Percentiles rank a stretch among this genome's conserved stretches.
Conservation (phyloP, 2,888 invertebrate genomes). For the Campoplex capitator region DNA sequence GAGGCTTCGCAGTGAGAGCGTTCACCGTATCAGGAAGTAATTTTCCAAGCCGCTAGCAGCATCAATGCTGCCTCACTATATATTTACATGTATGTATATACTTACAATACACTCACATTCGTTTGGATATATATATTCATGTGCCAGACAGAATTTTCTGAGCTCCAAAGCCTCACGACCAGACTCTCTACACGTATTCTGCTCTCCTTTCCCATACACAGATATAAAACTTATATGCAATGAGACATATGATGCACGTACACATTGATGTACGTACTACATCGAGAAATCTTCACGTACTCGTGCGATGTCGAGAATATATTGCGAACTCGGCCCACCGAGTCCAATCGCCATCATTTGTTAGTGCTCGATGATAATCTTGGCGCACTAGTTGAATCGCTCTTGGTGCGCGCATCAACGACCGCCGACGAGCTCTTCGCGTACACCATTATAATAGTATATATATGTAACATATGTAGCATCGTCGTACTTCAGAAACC, state of each 20-base stretch:
- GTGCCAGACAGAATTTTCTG: conserved; percentile 69
- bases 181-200: conserved; percentile 13
- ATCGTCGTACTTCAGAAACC: neutral
- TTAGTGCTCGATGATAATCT: conserved; percentile 71
- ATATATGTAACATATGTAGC: conserved; percentile 10
- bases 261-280: neutral
- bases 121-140: conserved; percentile 16
- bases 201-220: neutral
- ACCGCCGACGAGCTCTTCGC: conserved; percentile 53
- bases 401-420: conserved; percentile 61
- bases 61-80: conserved; percentile 41
- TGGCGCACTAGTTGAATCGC: conserved; percentile 63
- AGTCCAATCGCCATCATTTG: conserved; percentile 64
- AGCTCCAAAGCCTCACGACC: conserved; percentile 56
- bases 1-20: conserved; percentile 61
- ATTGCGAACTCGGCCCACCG: conserved; percentile 48
- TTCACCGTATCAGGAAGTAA: conserved; percentile 73
- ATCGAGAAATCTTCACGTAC: conserved; percentile 29
- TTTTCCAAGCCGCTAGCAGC: conserved; percentile 69
- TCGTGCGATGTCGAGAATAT: conserved; percentile 45
- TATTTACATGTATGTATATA: neutral
- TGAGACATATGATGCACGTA: conserved; percentile 21
- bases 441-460: conserved; percentile 45
- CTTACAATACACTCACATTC: neutral
- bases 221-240: conserved; percentile 25